A percentile compares a stretch with the other conserved stretches of the same genome.
phyloP scores from a whole-genome alignment of 2,888 invertebrate genomes.

The Saturnia pavonia region DNA sequence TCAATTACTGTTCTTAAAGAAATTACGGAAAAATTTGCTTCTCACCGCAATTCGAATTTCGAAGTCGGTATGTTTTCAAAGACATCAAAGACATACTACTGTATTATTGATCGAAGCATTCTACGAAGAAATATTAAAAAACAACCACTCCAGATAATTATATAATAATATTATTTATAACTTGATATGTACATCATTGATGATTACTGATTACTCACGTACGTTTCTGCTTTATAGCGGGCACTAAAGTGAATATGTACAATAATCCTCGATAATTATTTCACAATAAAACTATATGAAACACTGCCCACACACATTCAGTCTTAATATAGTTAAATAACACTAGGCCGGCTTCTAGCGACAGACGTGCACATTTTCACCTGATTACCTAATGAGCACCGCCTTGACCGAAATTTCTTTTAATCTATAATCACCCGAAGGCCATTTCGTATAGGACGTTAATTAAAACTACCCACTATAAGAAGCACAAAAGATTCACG shows the following conservation, averaged over 20 bases:
- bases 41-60: conserved; percentile 20
- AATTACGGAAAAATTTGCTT: neutral
- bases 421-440: conserved; percentile 35
- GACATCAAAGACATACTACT: too few species aligned
- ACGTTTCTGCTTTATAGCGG: conserved; percentile 30
- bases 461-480: conserved; percentile 46
- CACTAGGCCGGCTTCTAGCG: conserved; percentile 46
- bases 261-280: conserved; percentile 44
- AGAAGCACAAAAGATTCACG: conserved; percentile 41
- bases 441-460: conserved; percentile 31
- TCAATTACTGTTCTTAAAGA: neutral
- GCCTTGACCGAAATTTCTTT: conserved; percentile 24
- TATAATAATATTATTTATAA: conserved; percentile 26
- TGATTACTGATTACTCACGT: conserved; percentile 29
- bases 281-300: conserved; percentile 54
- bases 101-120: too few species aligned
- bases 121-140: neutral
- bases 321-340: conserved; percentile 54
- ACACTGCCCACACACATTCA: conserved; percentile 58
- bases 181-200: conserved; percentile 25
- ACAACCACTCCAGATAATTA: conserved; percentile 20
- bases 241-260: conserved; percentile 70
- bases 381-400: conserved; percentile 38
- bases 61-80: neutral
- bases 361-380: conserved; percentile 56